phyloP scores from a whole-genome alignment of 2,888 invertebrate species.

The Euphydryas editha region DNA sequence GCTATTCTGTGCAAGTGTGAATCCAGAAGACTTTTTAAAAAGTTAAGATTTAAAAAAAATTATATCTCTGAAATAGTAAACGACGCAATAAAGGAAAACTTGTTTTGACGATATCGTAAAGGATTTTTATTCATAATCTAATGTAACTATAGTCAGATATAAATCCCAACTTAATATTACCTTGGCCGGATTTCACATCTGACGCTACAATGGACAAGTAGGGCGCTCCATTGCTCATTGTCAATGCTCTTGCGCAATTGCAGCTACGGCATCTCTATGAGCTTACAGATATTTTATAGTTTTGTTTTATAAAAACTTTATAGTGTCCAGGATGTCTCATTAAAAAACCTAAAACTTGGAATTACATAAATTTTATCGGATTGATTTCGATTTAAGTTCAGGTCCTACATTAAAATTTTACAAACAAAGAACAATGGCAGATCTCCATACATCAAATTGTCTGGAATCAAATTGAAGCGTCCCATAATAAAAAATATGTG shows the following conservation, averaged over 20 bases:
- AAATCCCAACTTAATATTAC: constrained; percentile 54
- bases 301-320: not conserved
- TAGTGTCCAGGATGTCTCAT: no score
- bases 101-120: not conserved
- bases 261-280: constrained; percentile 25
- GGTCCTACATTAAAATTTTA: no score
- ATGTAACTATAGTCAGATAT: constrained; percentile 28
- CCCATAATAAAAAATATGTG: no score
- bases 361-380: no score
- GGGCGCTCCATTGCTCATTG: constrained; percentile 68
- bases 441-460: no score
- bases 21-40: not conserved
- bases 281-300: not conserved
- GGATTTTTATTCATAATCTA: not conserved
- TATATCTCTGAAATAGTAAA: not conserved
- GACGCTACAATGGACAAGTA: constrained; percentile 70
- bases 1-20: no score
- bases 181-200: constrained; percentile 78
- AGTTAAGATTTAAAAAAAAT: not conserved
- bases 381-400: no score
- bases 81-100: not conserved
- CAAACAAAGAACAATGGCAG: no score
- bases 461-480: no score
- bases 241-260: constrained; percentile 59
- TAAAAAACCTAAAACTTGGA: no score